These are phyloP conservation scores for Ypsolopha sequella DNA, from an alignment of 2,888 invertebrate genomes.

Conservation along the genomic window DNA sequence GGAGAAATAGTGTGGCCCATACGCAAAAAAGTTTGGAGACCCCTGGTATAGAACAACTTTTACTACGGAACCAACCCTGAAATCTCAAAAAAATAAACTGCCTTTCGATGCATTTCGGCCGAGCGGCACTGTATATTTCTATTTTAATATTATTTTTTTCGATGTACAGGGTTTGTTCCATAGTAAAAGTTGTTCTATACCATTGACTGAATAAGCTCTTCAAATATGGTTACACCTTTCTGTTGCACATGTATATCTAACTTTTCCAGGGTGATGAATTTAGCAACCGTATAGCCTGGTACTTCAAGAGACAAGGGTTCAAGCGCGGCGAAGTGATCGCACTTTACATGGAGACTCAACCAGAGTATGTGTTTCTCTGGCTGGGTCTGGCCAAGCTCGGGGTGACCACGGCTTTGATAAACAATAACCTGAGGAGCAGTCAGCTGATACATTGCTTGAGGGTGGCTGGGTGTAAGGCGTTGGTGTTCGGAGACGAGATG, in stretches of 20 bases:
- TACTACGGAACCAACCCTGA: too few relatives aligned
- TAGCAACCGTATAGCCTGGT: conserved; percentile 69
- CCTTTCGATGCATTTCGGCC: too few relatives aligned
- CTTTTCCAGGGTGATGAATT: conserved; percentile 67
- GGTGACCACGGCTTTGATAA: conserved; percentile 87
- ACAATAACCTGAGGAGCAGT: conserved; percentile 85
- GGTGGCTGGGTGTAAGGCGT: conserved; percentile 80
- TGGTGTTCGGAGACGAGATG: conserved; percentile 81
- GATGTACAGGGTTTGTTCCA: too few relatives aligned
- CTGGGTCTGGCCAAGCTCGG: conserved; percentile 90
- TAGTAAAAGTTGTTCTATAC: too few relatives aligned
- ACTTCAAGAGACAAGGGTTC: conserved; percentile 65
- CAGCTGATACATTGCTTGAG: conserved; percentile 85
- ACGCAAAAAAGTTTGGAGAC: too few relatives aligned
- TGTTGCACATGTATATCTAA: neutral
- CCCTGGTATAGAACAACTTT: too few relatives aligned
- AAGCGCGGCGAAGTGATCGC: conserved; percentile 86
- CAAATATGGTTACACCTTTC: too few relatives aligned
- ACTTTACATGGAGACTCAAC: conserved; percentile 89
- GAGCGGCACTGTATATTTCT: too few relatives aligned
- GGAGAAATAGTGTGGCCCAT: too few relatives aligned
- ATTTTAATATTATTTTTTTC: too few relatives aligned
- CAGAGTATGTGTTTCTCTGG: conserved; percentile 91
- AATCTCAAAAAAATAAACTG: too few relatives aligned
- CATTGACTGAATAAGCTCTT: too few relatives aligned